Conservation (phyloP, 2,113 vertebrate species). For the Pachycephala philippinensis region DNA sequence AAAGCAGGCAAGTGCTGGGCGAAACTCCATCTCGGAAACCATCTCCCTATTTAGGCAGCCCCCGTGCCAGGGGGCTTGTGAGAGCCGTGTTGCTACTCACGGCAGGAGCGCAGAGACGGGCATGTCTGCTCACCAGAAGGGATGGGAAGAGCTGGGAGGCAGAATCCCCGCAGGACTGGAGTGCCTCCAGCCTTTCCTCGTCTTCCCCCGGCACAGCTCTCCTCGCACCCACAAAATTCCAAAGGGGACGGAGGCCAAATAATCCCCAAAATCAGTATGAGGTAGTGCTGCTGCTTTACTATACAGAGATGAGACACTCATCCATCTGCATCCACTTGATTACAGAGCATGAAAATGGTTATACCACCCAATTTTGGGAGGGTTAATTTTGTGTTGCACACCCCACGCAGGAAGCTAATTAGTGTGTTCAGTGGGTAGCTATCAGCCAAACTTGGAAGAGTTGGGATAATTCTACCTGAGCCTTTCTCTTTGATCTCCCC, state of each 20-base stretch:
- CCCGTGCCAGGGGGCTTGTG: neutral
- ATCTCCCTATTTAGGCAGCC: neutral
- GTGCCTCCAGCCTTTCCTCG: neutral
- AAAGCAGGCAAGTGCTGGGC: neutral
- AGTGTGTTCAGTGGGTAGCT: neutral
- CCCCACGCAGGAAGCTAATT: constrained; percentile 18
- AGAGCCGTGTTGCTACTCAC: neutral
- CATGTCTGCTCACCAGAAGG: neutral
- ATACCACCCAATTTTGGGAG: neutral
- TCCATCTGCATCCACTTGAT: neutral
- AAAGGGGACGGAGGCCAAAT: neutral
- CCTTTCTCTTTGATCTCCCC: constrained; percentile 30
- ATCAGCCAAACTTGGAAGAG: constrained; percentile 7
- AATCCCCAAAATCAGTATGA: neutral
- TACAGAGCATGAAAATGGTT: neutral
- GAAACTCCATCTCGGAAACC: neutral
- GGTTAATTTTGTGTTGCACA: neutral
- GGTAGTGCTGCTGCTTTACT: neutral
- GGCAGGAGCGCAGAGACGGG: neutral
- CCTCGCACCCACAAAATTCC: neutral
- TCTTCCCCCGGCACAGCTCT: neutral
- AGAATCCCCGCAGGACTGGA: neutral
- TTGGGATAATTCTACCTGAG: constrained; percentile 20
- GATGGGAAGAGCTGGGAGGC: neutral
- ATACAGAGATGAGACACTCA: neutral